phyloP scores from a whole-genome alignment of 1,140 invertebrate genomes.

The Popillia japonica region DNA sequence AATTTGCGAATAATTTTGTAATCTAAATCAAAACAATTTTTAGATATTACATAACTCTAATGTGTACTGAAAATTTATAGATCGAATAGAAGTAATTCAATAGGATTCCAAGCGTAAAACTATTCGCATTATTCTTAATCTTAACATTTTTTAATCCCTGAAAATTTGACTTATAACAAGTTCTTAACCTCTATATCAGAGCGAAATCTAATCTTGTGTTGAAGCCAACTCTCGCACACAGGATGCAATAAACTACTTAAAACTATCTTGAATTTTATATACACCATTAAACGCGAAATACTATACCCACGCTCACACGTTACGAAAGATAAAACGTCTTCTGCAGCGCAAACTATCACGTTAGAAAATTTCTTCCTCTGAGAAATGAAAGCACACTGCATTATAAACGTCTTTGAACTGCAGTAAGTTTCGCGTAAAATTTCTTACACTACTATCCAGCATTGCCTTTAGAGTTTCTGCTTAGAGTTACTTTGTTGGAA shows the following conservation, averaged over 20 bases:
- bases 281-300: not conserved
- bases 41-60: too few relatives aligned
- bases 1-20: too few relatives aligned
- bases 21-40: too few relatives aligned
- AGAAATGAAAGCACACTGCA: conserved; percentile 1
- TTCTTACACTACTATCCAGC: not conserved
- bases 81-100: too few relatives aligned
- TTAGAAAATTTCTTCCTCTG: not conserved
- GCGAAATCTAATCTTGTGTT: too few relatives aligned
- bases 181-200: too few relatives aligned
- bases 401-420: conserved; percentile 11
- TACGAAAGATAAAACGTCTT: not conserved
- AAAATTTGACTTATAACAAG: too few relatives aligned
- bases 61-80: too few relatives aligned
- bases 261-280: not conserved
- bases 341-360: not conserved
- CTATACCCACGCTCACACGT: not conserved
- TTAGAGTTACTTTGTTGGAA: not conserved
- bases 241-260: not conserved
- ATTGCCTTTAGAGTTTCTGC: not conserved
- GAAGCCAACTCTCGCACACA: not conserved
- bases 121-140: too few relatives aligned
- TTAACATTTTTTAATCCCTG: too few relatives aligned
- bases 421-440: not conserved
- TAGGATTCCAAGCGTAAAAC: too few relatives aligned